A percentile compares a stretch with the other conserved stretches of the same genome.
Evolutionary conservation across 2,113 vertebrate genomes (phyloP).

Genomic region (Sinocyclocheilus grahami): DNA sequence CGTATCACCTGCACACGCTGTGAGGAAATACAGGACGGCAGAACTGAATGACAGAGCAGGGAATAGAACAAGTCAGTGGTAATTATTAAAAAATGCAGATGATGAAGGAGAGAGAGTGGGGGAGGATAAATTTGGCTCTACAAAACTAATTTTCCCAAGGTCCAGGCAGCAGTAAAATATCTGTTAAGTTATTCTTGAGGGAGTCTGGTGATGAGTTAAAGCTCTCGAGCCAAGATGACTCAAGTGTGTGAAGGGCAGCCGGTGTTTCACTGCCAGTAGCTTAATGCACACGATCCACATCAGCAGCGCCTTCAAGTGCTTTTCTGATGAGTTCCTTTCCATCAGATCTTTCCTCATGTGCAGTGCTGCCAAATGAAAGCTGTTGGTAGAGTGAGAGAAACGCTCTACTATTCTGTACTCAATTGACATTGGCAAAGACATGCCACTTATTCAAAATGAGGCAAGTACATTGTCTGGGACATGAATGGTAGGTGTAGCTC

Average conservation of each 20-base stretch:
- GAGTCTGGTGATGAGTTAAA: conserved; percentile 67
- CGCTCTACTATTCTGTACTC: conserved; percentile 53
- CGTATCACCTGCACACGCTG: background rate
- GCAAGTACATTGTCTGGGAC: conserved; percentile 35
- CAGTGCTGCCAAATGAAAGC: conserved; percentile 49
- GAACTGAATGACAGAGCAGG: conserved; percentile 4
- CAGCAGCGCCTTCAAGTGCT: conserved; percentile 68
- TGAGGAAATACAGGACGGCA: background rate
- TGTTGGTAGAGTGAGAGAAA: conserved; percentile 46
- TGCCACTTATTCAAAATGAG: conserved; percentile 39
- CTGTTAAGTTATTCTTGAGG: conserved; percentile 58
- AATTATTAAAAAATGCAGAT: conserved; percentile 12
- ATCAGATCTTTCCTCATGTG: conserved; percentile 43
- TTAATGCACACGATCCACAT: conserved; percentile 65
- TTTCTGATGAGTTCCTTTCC: conserved; percentile 63
- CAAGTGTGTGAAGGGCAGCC: conserved; percentile 60
- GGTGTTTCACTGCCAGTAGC: conserved; percentile 57
- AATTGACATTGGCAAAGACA: conserved; percentile 36
- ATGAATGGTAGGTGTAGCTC: conserved; percentile 13
- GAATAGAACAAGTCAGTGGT: conserved; percentile 44
- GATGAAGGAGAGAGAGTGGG: conserved; percentile 52
- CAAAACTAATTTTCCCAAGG: conserved; percentile 63
- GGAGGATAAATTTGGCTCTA: conserved; percentile 65
- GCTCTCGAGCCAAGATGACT: conserved; percentile 63
- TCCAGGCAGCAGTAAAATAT: conserved; percentile 67